Evolutionary conservation across 2,888 invertebrate genomes (phyloP), one percentile per base, ranked within the genome.

Genomic region (Melolontha melolontha): DNA sequence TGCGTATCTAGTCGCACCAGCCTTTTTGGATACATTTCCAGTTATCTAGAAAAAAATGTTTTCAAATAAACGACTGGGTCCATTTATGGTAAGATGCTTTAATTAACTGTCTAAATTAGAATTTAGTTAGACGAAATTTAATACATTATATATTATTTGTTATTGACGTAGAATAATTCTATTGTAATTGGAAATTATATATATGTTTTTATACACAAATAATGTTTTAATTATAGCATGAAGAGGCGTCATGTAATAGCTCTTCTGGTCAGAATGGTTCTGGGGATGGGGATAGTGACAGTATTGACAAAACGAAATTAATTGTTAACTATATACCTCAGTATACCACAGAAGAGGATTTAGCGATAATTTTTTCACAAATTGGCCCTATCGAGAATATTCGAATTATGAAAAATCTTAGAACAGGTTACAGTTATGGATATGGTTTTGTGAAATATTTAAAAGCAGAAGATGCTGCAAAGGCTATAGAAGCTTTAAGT

Each of bases 241-340:
- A 69, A 17, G 66, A 64, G 39, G 59, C 66, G 12, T 65, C 59
- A 2, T 62, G 59, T 8, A 47, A 16, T 34, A 62, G 47, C 22
- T 39, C 55, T 14, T 41, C 52, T 8, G 54, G 44, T 2, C 69
- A 69, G 22, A 59, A 59, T 42, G 82, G 82, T 5, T 79, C 81
- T 40, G 82, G 82, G 2, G 83, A 82, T 67, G n/a, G n/a, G n/a
- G 22, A 22, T 22, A 72, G 68, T 47, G 75, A 76, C 29, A 72
- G 67, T 34, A 63, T 79, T 39, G 83, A 83, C 71, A 82, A 79
- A 72, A 94, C 94, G 67, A 97, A 97, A 86, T 88, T 97, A 76
- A 97, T 97, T 75, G 93, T 97, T 79, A 97, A 97, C 87, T 97
- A 97, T 84, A 88, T 97, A 77, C 97, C 97, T 34, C 97, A 97